Evolutionary conservation across 2,797 vertebrate species (phyloP), one percentile per base, ranked within the genome.

Genomic region (Squalus acanthias): DNA sequence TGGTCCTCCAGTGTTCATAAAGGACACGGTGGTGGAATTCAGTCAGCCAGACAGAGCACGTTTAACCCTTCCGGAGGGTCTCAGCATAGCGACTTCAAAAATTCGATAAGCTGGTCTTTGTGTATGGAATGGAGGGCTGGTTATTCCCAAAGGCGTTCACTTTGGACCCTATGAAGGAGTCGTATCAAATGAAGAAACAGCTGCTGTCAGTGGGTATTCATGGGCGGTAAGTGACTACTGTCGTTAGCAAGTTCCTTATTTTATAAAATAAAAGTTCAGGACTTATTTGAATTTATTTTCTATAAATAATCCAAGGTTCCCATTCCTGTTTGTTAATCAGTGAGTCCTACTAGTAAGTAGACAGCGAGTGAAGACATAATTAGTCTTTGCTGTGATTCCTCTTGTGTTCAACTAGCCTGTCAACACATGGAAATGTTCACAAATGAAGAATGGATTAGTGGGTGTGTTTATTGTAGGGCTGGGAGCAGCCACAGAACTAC

Each of bases 111-210:
- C n/a, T n/a, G n/a, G n/a, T n/a, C n/a, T n/a, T n/a, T n/a, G n/a
- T n/a, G n/a, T n/a, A n/a, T n/a, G n/a, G n/a, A n/a, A n/a, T n/a
- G n/a, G n/a, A n/a, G n/a, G n/a, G n/a, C n/a, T n/a, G n/a, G n/a
- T n/a, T n/a, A n/a, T n/a, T n/a, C n/a, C n/a, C n/a, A n/a, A n/a
- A n/a, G n/a, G n/a, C n/a, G n/a, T n/a, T n/a, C n/a, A n/a, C 97
- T 99, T 98, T 95, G 98, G 98, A 53, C 98, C 99, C 0, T 98
- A 97, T 15, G 98, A 98, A 96, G 98, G 98, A 24, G 98, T 98
- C 65, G 20, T 97, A 96, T 98, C 97, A 1, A 97, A 98, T 6
- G 97, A 97, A 7, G 98, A 98, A 96, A 97, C 97, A 10, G 98
- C 98, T 0, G 74, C 98, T 46, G 96, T 97, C 8, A 99, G 98